These are phyloP conservation scores for Brachionus plicatilis DNA, from an alignment of 1,140 invertebrate genomes.

Conservation along the genomic window DNA sequence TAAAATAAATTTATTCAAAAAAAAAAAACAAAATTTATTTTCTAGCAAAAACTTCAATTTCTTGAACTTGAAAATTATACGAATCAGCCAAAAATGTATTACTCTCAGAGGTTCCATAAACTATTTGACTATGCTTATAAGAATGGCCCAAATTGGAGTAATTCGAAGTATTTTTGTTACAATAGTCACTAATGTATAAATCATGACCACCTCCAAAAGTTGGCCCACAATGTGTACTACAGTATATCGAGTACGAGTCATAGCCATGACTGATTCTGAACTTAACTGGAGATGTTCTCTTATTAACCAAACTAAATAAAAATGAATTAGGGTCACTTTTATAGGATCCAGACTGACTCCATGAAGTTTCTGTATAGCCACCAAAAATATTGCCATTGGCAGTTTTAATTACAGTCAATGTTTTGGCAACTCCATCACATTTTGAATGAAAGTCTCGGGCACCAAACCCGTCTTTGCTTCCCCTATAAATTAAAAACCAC, in stretches of 20 bases:
- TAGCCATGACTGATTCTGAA: not conserved
- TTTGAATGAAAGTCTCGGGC: conserved; percentile 41
- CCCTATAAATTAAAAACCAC: conserved; percentile 42
- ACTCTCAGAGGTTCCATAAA: conserved; percentile 2
- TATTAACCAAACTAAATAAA: conserved; percentile 41
- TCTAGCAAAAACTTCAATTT: conserved; percentile 18
- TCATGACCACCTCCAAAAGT: conserved; percentile 35
- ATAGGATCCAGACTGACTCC: conserved; percentile 41
- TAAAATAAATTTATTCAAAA: not conserved
- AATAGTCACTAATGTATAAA: conserved; percentile 10
- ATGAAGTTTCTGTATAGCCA: conserved; percentile 41
- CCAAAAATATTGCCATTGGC: conserved; percentile 42
- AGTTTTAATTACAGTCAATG: conserved; percentile 43
- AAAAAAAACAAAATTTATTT: not conserved
- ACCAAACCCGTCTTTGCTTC: conserved; percentile 41
- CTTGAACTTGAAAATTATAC: conserved; percentile 29
- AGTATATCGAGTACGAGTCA: conserved; percentile 12
- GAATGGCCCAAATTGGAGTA: conserved; percentile 22
- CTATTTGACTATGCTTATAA: not conserved
- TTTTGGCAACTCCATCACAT: conserved; percentile 43
- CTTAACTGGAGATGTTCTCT: not conserved
- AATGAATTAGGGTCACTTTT: conserved; percentile 41
- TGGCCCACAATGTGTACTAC: not conserved
- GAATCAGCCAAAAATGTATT: conserved; percentile 29
- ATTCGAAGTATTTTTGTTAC: not conserved